Base-by-base conservation (phyloP, 2,888 invertebrate genomes). In the Mechanitis messenoides region DNA sequence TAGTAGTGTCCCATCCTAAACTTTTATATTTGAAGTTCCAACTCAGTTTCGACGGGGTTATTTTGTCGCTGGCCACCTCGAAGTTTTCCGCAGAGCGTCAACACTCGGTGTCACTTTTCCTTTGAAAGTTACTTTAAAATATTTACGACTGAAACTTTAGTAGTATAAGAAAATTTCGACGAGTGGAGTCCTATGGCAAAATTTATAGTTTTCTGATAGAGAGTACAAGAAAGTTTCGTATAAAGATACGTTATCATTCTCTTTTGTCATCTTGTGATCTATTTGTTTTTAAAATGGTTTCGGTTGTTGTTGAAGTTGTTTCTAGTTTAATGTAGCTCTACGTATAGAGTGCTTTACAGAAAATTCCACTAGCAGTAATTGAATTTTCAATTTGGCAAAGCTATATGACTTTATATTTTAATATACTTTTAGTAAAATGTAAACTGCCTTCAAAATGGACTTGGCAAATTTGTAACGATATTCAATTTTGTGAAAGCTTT, bases 101-200 rank as follows among this genome's bases (percentile, higher is more conserved):
- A 84, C 85, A 81, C 78, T 79, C 75, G 78, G 76, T 83, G 89
- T 87, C 90, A 87, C 83, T 87, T 86, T 83, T 84, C 78, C 81
- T 79, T 77, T 69, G 73, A 75, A 82, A 85, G 79, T 85, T 80
- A 84, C 87, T 89, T 87, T 89, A 89, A 89, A 89, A 89, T 90
- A 90, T 90, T 89, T 89, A 88, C 87, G 88, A 85, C 79, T 76
- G 65, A 69, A 82, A 86, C 75, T 86, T 86, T 67, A 73, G 64
- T 68, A 69, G 72, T 75, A 73, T 76, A 79, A 80, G 79, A 84
- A 83, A 83, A 84, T 81, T 84, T 81, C 77, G 76, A 73, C 64
- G 74, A 75, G 73, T 76, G 64, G 73, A 76, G 76, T 78, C 76
- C 79, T 78, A 77, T 74, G 72, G 79, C 75, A 74, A 83, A 42